Evolutionary conservation across 2,113 vertebrate species (phyloP), one percentile per base, ranked within the genome.

Genomic region (Actenoides hombroni): DNA sequence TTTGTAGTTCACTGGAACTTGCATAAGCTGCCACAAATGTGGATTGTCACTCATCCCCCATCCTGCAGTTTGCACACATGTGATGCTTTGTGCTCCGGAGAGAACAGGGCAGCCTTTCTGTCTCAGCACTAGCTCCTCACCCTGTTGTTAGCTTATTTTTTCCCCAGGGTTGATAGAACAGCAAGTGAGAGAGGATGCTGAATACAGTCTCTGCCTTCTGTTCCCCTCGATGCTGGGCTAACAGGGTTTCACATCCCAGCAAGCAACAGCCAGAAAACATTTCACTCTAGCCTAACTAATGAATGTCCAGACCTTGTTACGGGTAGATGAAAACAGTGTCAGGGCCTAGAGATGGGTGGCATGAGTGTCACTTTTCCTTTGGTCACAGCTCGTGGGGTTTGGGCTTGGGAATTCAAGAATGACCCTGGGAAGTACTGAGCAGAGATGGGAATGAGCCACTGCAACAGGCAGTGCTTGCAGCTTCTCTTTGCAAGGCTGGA

Each of bases 31-130:
- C 28, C 40, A 19, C 54, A 11, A 5, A 4, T 2, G 37, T 5
- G 48, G 29, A 15, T 8, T 8, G 17, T 83, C 61, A 23, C 18
- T 42, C 24, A 8, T 14, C 4, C 16, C 48, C 28, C 23, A 1
- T 5, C 53, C 70, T 16, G 21, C 37, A 25, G 7, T 1, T 40
- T 13, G 26, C 46, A 17, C 26, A 0, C 5, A 5, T 1, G 46
- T 10, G 70, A 12, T 14, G 7, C 28, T 5, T 5, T 49, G 85
- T 56, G 85, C 67, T 37, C 59, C 4, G 3, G 39, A 6, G 40
- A 10, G 35, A 74, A 7, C 23, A 8, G 20, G n/a, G 51, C 65
- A 51, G 63, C 31, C 29, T 21, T 53, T 28, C 60, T 28, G 53
- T 29, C 68, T 37, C 60, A 7, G 16, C 28, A 4, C 18, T 15